Base-by-base conservation (phyloP, 1,140 invertebrate species). In the Drosophila sp. region DNA sequence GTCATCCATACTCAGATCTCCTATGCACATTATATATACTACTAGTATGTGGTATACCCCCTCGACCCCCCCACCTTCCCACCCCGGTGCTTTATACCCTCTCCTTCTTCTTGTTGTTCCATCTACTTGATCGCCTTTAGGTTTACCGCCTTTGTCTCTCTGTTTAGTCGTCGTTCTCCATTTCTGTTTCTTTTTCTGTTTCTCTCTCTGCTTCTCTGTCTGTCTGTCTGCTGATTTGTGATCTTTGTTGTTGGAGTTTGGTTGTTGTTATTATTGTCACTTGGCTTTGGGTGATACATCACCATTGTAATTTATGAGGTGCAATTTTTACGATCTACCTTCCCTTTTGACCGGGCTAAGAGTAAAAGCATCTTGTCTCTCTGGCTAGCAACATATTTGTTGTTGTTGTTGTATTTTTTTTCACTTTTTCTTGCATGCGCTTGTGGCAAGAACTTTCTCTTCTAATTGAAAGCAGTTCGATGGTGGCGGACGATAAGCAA, bases 401-500 rank as follows among this genome's bases (percentile, higher is more conserved):
- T 71, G 60, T 11, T 66, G 54, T 81, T 30, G 29, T 40, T 47
- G 33, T 65, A 2, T 4, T 55, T 25, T 85, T 78, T 87, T 83
- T 87, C 80, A 89, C 84, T 87, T 87, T 87, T 86, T 86, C 70
- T 73, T 60, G 72, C 60, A 64, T 77, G 60, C 69, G 76, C 76
- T 79, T 81, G 85, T 79, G 79, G 86, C 82, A 85, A 90, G 86
- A 90, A 90, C 85, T 90, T 90, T 90, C 85, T 90, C 85, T 90
- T 90, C 85, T 90, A 90, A 90, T 90, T 90, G 86, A 89, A 89
- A 89, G 80, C 85, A 89, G 85, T 80, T 90, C 85, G 85, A 90
- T 85, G 72, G 60, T 60, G 85, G 50, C 70, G 58, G 55, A 32
- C 71, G 84, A 87, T 87, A 87, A 87, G 70, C 71, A 32, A 60